Conservation (phyloP, 1,140 invertebrate genomes). For the Ridgeia piscesae region DNA sequence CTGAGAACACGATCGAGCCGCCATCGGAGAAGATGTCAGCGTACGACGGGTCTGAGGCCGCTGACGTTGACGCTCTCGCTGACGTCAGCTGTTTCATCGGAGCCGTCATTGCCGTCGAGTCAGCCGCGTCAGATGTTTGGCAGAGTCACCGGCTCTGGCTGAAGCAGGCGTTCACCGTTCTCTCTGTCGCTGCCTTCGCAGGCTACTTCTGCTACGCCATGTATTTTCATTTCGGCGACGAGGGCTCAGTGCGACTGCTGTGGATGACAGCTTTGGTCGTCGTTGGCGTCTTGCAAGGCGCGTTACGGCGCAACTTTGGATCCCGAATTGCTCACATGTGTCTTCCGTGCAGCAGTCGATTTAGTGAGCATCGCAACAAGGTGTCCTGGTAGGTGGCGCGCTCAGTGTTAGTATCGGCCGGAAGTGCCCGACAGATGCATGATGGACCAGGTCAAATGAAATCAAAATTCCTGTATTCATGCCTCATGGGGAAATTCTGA, state of each 20-base stretch:
- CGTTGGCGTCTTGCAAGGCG: background rate
- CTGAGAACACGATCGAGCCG: background rate
- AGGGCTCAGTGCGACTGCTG: constrained; percentile 28
- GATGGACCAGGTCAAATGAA: no score
- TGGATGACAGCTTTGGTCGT: constrained; percentile 18
- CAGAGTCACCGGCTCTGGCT: background rate
- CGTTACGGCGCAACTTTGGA: background rate
- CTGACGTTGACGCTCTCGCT: background rate
- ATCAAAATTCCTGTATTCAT: no score
- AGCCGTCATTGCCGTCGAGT: background rate
- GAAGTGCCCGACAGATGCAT: no score
- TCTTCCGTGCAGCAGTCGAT: background rate
- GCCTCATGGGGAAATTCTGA: no score
- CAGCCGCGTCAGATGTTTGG: background rate
- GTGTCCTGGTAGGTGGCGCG: background rate
- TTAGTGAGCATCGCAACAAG: background rate
- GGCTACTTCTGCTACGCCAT: constrained; percentile 14
- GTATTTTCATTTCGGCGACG: constrained; percentile 20
- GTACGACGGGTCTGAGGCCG: background rate
- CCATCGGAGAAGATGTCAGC: background rate
- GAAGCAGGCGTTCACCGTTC: background rate
- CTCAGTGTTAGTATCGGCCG: background rate
- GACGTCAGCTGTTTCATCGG: background rate
- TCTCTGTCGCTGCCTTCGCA: background rate
- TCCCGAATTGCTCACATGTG: background rate